Evolutionary conservation across 2,888 invertebrate species (phyloP), one percentile per base, ranked within the genome.

Genomic region (Drosophila algonquin): DNA sequence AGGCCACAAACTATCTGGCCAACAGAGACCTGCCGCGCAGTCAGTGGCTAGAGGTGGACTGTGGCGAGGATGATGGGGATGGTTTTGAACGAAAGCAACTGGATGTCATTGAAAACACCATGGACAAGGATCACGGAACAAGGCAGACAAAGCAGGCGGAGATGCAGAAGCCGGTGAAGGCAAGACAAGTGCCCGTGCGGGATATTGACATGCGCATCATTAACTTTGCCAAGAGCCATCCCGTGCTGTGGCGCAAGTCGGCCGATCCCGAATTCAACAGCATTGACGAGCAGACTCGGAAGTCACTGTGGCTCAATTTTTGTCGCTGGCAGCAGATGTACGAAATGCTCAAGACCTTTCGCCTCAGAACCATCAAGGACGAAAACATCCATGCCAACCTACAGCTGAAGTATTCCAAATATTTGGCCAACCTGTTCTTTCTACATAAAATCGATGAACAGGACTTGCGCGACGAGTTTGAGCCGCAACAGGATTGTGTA

Each of bases 281-380:
- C 63, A 83, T 90, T 21, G 90, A 90, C 44, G 91, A 91, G 48
- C 85, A 91, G 58, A 89, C 91, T 0, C 76, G 90, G 4, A 81
- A 80, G 18, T 87, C 87, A 1, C 59, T 90, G 3, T 90, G 90
- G 90, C 77, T 73, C 1, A 91, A 90, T 58, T 81, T 90, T 55
- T 88, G 89, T 16, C 91, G 90, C 18, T 90, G 90, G 90, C 80
- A 88, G 44, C 88, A 90, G 72, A 87, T 90, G 76, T 90, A 91
- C 56, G 90, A 90, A 74, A 91, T 90, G 90, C 91, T 91, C 67
- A 90, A 91, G 72, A 87, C 90, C 9, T 90, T 90, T 73, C 90
- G 90, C 5, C 74, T 90, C 2, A 90, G 91, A 72, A 85, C 82
- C 10, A 91, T 91, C 12, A 90, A 90, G 69, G 80, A 90, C 56